phyloP scores from a whole-genome alignment of 2,113 vertebrate genomes.

The Sinocyclocheilus anophthalmus region DNA sequence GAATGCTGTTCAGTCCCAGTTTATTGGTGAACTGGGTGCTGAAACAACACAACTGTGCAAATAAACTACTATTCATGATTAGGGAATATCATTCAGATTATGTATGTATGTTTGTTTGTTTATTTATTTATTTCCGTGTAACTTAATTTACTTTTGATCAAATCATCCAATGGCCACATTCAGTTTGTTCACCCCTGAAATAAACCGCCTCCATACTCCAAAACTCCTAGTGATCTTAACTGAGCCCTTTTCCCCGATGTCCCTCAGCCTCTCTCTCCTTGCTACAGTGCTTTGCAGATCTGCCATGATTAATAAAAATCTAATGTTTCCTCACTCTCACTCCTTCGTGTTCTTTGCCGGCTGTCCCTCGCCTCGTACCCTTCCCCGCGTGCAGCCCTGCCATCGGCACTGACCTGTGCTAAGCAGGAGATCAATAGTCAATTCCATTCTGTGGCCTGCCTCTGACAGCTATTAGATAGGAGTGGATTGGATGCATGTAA shows the following conservation, averaged over 20 bases:
- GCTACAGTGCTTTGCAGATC: conserved; percentile 37
- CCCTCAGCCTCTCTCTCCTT: neutral
- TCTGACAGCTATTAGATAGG: conserved; percentile 80
- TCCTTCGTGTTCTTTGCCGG: neutral
- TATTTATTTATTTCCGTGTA: neutral
- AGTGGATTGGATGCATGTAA: conserved; percentile 77
- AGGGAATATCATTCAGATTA: no score
- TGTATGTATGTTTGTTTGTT: no score
- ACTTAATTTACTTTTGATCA: neutral
- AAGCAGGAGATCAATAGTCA: conserved; percentile 82
- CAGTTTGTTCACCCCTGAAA: neutral
- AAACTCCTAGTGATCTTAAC: neutral
- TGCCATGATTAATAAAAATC: conserved; percentile 52
- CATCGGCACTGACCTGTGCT: conserved; percentile 73
- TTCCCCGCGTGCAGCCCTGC: conserved; percentile 62
- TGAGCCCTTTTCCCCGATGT: neutral
- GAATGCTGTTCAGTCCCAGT: neutral
- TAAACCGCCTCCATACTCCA: neutral
- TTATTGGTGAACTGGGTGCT: neutral
- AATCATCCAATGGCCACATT: neutral
- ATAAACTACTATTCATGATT: neutral
- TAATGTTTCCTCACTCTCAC: conserved; percentile 29
- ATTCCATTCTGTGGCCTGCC: conserved; percentile 76
- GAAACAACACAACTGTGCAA: neutral
- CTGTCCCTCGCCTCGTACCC: neutral